Conservation (phyloP, 1,140 invertebrate genomes). For the Macrostomum lignano region DNA sequence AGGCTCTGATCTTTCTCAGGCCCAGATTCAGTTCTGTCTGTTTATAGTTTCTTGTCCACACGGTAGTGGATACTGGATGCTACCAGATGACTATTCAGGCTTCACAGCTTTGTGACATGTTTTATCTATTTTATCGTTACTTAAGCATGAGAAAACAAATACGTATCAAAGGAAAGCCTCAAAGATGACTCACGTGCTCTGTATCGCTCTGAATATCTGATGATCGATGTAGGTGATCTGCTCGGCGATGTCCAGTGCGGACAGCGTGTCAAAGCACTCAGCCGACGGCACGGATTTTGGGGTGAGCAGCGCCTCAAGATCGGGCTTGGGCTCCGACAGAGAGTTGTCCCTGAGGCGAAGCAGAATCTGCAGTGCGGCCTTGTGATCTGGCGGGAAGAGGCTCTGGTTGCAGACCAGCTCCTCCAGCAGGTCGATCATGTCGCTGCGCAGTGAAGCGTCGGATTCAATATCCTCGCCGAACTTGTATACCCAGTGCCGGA, state of each 20-base stretch:
- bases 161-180: no score
- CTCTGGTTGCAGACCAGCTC: slow-evolving; percentile 61
- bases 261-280: slow-evolving; percentile 57
- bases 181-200: no score
- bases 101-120: no score
- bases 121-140: no score
- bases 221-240: slow-evolving; percentile 74
- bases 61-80: no score
- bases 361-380: slow-evolving; percentile 35
- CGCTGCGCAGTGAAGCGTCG: slow-evolving; percentile 40
- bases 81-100: no score
- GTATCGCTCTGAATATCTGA: slow-evolving; percentile 65
- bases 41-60: no score
- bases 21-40: no score
- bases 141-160: no score
- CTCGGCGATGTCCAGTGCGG: slow-evolving; percentile 65
- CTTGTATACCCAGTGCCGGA: slow-evolving; percentile 46
- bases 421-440: slow-evolving; percentile 57
- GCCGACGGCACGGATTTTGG: slow-evolving; percentile 13
- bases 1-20: no score
- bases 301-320: slow-evolving; percentile 1
- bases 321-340: not conserved
- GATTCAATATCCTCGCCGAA: slow-evolving; percentile 52
- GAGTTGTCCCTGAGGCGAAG: not conserved
- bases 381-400: slow-evolving; percentile 58